These are phyloP conservation scores for Enteromius anoplus DNA, from an alignment of 2,797 vertebrate genomes.

Conservation along the genomic window DNA sequence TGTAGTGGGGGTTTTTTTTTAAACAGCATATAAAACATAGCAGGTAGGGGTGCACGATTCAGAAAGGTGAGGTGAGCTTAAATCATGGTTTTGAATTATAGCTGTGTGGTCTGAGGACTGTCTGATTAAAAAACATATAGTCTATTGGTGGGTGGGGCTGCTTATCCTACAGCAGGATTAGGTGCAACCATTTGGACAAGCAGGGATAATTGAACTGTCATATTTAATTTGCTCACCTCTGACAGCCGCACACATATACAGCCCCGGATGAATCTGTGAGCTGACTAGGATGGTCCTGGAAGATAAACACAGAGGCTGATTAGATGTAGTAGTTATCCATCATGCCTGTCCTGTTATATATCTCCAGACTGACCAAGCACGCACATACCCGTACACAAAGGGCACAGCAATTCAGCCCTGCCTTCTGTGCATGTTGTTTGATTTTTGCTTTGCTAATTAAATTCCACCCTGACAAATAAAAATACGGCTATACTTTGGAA, in stretches of 20 bases:
- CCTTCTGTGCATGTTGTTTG: slow-evolving; percentile 31
- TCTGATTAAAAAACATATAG: slow-evolving; percentile 74
- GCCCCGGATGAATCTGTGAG: slow-evolving; percentile 47
- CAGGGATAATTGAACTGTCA: slow-evolving; percentile 76
- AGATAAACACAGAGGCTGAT: slow-evolving; percentile 49
- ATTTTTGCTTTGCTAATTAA: slow-evolving; percentile 48
- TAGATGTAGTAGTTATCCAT: slow-evolving; percentile 50
- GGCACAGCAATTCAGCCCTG: slow-evolving; percentile 36
- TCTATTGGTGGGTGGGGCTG: slow-evolving; percentile 72
- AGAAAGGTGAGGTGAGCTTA: slow-evolving; percentile 16
- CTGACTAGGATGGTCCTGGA: slow-evolving; percentile 47
- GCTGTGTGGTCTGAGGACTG: slow-evolving; percentile 28
- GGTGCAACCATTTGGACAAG: slow-evolving; percentile 51
- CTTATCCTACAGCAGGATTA: slow-evolving; percentile 48
- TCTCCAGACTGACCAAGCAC: slow-evolving; percentile 21
- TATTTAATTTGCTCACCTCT: slow-evolving; percentile 57
- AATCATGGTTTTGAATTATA: slow-evolving; percentile 57
- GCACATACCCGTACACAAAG: slow-evolving; percentile 34
- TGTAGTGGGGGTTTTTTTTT: background rate
- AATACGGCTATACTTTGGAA: slow-evolving; percentile 42
- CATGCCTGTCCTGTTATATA: slow-evolving; percentile 46
- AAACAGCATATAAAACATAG: background rate
- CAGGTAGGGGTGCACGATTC: background rate
- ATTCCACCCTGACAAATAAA: slow-evolving; percentile 41
- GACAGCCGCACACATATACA: slow-evolving; percentile 34